Base-by-base conservation (phyloP, 1,140 invertebrate genomes). In the Heliothis virescens region DNA sequence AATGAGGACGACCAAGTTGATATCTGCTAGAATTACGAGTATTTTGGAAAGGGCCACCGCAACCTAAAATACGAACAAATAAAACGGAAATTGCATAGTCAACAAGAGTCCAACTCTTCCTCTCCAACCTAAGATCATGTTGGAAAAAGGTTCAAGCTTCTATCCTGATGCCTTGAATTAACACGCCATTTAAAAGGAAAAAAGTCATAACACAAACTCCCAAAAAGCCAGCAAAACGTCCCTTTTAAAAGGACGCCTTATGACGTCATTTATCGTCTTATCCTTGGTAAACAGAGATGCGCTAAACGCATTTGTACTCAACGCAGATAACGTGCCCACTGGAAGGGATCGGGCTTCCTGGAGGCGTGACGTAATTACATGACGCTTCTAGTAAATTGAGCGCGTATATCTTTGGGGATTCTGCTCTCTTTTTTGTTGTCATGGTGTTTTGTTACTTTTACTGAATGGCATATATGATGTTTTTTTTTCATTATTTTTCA, bases 251-350 rank as follows among this genome's bases (percentile, higher is more conserved):
- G 59, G 59, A 34, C 55, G 5, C 18, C n/a, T n/a, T n/a, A n/a
- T n/a, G n/a, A n/a, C 48, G 48, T 52, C 67, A 71, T n/a, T 53
- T 71, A 52, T 29, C 67, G n/a, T 53, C 21, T 71, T 53, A 71
- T 29, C 48, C 67, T 29, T n/a, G 13, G 52, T 53, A 71, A 71
- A 71, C 48, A 71, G 67, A 71, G 52, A 71, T 71, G 48, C 48
- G 52, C 52, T 72, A 72, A 72, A 72, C 69, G 52, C 29, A 72
- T 72, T 72, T 72, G 69, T 72, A 41, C 18, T 2, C 48, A 50
- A 34, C 50, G 47, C 52, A 72, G 69, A 75, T 75, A 75, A 62
- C 16, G 41, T 47, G 57, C 47, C 72, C 62, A 75, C 60, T 75
- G 72, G 55, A 62, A 60, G 62, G 62, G 18, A 59, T 34, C 34